Evolutionary conservation across 1,140 invertebrate species (phyloP).

Genomic region (Hyposmocoma kahamanoa): DNA sequence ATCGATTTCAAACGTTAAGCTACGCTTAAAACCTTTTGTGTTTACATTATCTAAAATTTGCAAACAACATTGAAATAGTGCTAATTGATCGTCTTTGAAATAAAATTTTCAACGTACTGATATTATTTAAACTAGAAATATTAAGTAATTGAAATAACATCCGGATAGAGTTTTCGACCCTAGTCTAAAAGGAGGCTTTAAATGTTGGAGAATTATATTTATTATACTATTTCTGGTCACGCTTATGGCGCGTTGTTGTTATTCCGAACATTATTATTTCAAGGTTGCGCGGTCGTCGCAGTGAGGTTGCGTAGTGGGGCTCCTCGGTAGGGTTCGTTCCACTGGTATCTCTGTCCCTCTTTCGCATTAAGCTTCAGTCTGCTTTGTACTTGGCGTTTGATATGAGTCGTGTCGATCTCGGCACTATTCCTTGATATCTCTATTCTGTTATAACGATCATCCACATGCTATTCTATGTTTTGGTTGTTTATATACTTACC

Average conservation of each 20-base stretch:
- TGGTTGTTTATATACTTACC: neutral
- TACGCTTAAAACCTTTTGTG: conserved; percentile 11
- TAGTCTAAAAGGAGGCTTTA: conserved; percentile 36
- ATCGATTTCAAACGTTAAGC: conserved; percentile 34
- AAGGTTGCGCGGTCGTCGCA: conserved; percentile 69
- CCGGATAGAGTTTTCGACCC: no score
- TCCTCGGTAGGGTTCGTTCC: conserved; percentile 66
- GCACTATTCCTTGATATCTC: conserved; percentile 43
- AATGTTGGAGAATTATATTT: conserved; percentile 51
- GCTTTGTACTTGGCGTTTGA: conserved; percentile 58
- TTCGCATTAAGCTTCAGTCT: conserved; percentile 48
- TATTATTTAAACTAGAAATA: no score
- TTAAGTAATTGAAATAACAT: no score
- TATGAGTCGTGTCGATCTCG: conserved; percentile 45
- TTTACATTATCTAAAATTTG: conserved; percentile 2
- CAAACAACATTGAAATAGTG: no score
- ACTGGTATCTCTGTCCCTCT: conserved; percentile 62
- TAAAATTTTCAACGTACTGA: no score
- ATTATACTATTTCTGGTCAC: conserved; percentile 65
- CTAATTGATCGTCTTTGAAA: no score
- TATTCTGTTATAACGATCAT: neutral
- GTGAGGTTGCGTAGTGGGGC: conserved; percentile 69
- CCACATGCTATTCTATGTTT: no score
- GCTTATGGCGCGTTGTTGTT: conserved; percentile 67
- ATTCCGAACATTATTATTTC: conserved; percentile 73